These are phyloP conservation scores for Arctocebus calabarensis DNA, from an alignment of 2,797 vertebrate genomes.

Conservation along the genomic window DNA sequence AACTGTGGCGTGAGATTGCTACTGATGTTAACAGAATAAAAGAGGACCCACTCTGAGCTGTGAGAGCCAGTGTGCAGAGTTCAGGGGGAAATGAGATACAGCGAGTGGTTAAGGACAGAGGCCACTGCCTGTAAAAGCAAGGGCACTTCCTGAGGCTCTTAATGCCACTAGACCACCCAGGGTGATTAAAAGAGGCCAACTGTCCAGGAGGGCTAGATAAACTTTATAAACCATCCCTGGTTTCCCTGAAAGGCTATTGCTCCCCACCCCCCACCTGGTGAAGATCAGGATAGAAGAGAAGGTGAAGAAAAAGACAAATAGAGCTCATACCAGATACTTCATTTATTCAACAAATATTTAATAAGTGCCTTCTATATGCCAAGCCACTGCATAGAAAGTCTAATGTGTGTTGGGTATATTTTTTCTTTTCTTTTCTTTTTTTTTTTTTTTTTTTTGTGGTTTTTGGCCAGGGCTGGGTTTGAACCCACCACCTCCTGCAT, in stretches of 20 bases:
- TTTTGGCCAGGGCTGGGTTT: too few species aligned
- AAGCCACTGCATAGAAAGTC: background rate
- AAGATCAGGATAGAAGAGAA: background rate
- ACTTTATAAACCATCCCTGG: background rate
- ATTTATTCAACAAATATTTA: constrained; percentile 70
- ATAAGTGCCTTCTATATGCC: background rate
- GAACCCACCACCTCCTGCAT: too few species aligned
- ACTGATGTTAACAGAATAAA: background rate
- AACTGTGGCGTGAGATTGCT: background rate
- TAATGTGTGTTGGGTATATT: background rate
- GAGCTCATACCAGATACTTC: constrained; percentile 35
- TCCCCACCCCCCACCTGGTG: background rate
- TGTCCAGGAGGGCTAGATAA: background rate
- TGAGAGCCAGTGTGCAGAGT: background rate
- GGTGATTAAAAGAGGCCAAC: background rate
- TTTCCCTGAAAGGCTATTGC: background rate
- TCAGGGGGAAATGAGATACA: background rate
- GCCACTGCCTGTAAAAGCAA: background rate
- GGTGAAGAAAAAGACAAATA: background rate
- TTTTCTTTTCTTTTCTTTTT: background rate
- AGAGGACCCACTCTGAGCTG: background rate
- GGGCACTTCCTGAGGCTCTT: background rate
- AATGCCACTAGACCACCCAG: background rate
- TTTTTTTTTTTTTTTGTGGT: too few species aligned
- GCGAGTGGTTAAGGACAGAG: background rate